Conservation (phyloP, 2,113 vertebrate genomes). For the Zosterops borbonicus region DNA sequence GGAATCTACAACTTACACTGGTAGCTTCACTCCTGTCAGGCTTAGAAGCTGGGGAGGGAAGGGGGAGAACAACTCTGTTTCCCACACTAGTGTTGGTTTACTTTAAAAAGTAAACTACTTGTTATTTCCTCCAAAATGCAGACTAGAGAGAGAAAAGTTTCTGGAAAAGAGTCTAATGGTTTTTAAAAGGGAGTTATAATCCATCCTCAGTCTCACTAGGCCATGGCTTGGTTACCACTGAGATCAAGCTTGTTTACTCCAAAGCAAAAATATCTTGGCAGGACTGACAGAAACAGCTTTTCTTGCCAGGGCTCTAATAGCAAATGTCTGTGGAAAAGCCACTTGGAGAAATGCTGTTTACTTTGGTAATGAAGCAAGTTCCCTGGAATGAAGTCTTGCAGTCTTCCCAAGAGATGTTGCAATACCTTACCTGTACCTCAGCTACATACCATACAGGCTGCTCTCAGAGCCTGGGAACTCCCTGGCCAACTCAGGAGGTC, state of each 20-base stretch:
- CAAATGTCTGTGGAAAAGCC: slow-evolving; percentile 24
- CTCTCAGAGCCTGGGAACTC: background rate
- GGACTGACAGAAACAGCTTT: slow-evolving; percentile 27
- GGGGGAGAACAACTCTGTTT: background rate
- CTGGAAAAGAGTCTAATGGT: background rate
- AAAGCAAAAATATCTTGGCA: slow-evolving; percentile 50
- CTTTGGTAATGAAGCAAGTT: slow-evolving; percentile 30
- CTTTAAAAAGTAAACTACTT: background rate
- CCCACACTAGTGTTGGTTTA: accelerated
- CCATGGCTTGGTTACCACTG: background rate
- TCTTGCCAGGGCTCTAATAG: slow-evolving; percentile 16
- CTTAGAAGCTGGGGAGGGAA: background rate
- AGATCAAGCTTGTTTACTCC: slow-evolving; percentile 48
- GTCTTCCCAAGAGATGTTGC: slow-evolving; percentile 22
- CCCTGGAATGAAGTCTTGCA: slow-evolving; percentile 37
- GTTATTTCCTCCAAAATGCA: background rate
- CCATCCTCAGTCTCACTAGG: background rate
- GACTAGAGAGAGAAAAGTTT: background rate
- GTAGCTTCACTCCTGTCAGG: background rate
- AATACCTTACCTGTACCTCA: slow-evolving; percentile 20
- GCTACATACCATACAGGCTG: background rate
- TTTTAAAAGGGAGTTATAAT: background rate
- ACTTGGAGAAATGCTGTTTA: slow-evolving; percentile 17
- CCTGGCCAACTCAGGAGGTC: background rate
- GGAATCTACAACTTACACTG: background rate